phyloP scores from a whole-genome alignment of 2,113 vertebrate genomes.

The Hoplias malabaricus region DNA sequence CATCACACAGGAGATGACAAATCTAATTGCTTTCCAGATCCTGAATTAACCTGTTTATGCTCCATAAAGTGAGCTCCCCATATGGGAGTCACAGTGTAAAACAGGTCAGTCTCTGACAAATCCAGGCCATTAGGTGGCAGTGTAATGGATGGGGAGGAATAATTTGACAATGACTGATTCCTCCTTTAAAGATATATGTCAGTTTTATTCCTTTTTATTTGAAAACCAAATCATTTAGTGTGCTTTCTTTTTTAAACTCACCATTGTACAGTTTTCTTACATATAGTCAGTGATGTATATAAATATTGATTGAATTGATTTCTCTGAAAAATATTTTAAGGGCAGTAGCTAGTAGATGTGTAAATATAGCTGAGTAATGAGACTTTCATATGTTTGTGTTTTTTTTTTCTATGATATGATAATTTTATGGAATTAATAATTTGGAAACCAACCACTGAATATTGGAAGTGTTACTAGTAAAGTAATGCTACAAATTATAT shows the following conservation, averaged over 20 bases:
- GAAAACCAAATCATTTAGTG: background rate
- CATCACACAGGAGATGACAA: too few species aligned
- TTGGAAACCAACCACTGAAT: too few species aligned
- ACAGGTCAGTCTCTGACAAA: too few species aligned
- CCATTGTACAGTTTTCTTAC: slow-evolving; percentile 47
- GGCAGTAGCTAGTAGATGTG: slow-evolving; percentile 31
- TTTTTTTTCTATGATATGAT: background rate
- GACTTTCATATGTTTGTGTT: background rate
- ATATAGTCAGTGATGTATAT: slow-evolving; percentile 21
- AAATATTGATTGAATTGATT: slow-evolving; percentile 24
- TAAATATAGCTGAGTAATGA: slow-evolving; percentile 37
- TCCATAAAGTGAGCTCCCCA: too few species aligned
- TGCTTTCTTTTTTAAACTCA: background rate
- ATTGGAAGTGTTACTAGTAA: too few species aligned
- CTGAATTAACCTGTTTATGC: too few species aligned
- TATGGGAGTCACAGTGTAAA: too few species aligned
- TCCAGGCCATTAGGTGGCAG: too few species aligned
- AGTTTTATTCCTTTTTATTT: slow-evolving; percentile 14
- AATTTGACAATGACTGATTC: background rate
- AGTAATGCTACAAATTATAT: too few species aligned
- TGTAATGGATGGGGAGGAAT: too few species aligned
- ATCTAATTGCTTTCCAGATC: too few species aligned
- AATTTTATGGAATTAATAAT: too few species aligned
- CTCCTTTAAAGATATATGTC: background rate
- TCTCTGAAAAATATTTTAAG: slow-evolving; percentile 14